These are phyloP conservation scores for Labroides dimidiatus DNA, from an alignment of 2,797 vertebrate species.

Conservation along the genomic window DNA sequence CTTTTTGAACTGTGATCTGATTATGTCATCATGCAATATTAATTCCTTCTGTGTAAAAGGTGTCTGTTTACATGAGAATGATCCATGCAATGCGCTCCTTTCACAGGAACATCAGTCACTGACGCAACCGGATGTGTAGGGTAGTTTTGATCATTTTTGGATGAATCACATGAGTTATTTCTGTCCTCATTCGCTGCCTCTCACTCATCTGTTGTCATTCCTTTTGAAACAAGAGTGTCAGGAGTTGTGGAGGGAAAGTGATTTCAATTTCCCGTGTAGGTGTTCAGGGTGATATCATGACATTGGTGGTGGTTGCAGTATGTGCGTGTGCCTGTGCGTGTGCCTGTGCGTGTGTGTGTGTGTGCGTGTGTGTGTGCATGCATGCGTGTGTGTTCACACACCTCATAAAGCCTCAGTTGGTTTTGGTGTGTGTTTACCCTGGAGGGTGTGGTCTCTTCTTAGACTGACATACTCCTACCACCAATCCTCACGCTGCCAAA, in stretches of 20 bases:
- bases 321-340: slow-evolving; percentile 26
- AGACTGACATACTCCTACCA: slow-evolving; percentile 67
- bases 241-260: slow-evolving; percentile 63
- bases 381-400: slow-evolving; percentile 33
- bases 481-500: slow-evolving; percentile 78
- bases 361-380: slow-evolving; percentile 28
- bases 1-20: slow-evolving; percentile 89
- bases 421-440: slow-evolving; percentile 55
- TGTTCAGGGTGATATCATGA: slow-evolving; percentile 80
- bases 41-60: slow-evolving; percentile 86
- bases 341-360: slow-evolving; percentile 29
- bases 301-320: slow-evolving; percentile 58
- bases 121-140: slow-evolving; percentile 69
- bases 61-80: slow-evolving; percentile 88
- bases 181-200: slow-evolving; percentile 64
- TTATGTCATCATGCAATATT: slow-evolving; percentile 90
- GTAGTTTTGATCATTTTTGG: slow-evolving; percentile 62
- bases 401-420: slow-evolving; percentile 68
- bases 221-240: slow-evolving; percentile 53
- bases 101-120: slow-evolving; percentile 75
- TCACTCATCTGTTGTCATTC: slow-evolving; percentile 64
- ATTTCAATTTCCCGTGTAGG: slow-evolving; percentile 69
- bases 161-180: slow-evolving; percentile 56
- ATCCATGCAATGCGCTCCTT: slow-evolving; percentile 71
- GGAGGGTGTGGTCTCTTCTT: slow-evolving; percentile 62